A percentile compares a stretch with the other conserved stretches of the same genome.
Conservation (phyloP, 2,113 vertebrate genomes). For the Eolophus roseicapilla region DNA sequence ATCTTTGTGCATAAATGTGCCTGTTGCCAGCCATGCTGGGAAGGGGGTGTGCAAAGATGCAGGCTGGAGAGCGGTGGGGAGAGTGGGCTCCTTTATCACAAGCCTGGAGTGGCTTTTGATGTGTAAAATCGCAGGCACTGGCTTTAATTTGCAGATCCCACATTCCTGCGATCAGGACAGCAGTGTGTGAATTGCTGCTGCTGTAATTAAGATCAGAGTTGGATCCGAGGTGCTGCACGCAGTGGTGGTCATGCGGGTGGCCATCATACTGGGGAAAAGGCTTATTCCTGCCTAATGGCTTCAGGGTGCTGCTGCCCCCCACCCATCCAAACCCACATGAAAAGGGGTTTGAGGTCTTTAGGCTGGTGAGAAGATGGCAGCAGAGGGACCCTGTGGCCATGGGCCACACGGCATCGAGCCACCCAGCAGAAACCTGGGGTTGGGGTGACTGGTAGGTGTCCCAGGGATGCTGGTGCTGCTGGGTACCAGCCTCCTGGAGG, state of each 20-base stretch:
- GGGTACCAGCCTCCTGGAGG: background rate
- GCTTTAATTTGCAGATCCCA: background rate
- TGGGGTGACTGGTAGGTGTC: background rate
- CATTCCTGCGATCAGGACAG: background rate
- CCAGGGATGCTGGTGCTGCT: fast-evolving
- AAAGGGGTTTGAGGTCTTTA: background rate
- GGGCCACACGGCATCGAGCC: background rate
- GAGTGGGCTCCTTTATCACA: background rate
- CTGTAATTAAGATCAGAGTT: background rate
- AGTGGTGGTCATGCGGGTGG: fast-evolving
- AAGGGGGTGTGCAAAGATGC: background rate
- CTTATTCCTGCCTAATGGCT: fast-evolving
- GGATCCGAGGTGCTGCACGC: fast-evolving
- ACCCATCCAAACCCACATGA: fast-evolving
- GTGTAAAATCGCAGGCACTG: background rate
- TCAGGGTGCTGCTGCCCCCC: fast-evolving
- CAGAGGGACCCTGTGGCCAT: background rate
- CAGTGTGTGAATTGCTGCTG: background rate
- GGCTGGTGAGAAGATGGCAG: background rate
- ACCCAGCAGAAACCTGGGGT: background rate
- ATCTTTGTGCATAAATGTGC: background rate
- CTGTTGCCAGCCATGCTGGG: background rate
- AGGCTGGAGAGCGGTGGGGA: background rate
- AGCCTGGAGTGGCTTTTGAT: background rate
- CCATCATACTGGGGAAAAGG: fast-evolving